Conservation (phyloP, 2,113 vertebrate species). For the Bubo scandiacus region DNA sequence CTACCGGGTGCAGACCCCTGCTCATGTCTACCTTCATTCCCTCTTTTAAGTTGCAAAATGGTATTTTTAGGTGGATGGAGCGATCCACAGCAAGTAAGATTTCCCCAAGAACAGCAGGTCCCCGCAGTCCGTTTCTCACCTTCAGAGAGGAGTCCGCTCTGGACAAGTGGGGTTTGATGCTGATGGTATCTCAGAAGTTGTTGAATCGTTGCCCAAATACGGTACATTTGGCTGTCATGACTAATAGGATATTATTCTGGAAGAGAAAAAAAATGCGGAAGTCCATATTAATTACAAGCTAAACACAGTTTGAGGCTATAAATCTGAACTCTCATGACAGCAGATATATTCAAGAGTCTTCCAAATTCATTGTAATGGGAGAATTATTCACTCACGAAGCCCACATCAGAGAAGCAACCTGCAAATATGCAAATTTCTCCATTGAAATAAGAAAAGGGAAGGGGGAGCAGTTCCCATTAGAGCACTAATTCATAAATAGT, state of each 20-base stretch:
- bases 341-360: not conserved
- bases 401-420: not conserved
- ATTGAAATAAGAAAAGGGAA: not conserved
- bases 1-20: rapidly evolving
- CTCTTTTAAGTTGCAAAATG: not conserved
- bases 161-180: not conserved
- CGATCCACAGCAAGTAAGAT: not conserved
- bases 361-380: not conserved
- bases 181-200: not conserved
- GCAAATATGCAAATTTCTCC: not conserved
- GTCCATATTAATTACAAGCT: constrained; percentile 21
- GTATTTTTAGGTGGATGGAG: not conserved
- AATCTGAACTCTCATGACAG: constrained; percentile 59
- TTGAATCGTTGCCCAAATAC: not conserved
- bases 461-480: not conserved
- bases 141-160: not conserved
- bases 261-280: constrained; percentile 19
- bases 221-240: not conserved
- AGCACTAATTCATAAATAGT: not conserved
- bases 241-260: constrained; percentile 9
- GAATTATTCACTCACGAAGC: not conserved
- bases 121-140: not conserved
- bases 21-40: not conserved
- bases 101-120: not conserved
- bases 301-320: constrained; percentile 24